Percentiles rank a stretch among this genome's conserved stretches.
Conservation (phyloP, 2,888 invertebrate species). For the Noctua pronuba region DNA sequence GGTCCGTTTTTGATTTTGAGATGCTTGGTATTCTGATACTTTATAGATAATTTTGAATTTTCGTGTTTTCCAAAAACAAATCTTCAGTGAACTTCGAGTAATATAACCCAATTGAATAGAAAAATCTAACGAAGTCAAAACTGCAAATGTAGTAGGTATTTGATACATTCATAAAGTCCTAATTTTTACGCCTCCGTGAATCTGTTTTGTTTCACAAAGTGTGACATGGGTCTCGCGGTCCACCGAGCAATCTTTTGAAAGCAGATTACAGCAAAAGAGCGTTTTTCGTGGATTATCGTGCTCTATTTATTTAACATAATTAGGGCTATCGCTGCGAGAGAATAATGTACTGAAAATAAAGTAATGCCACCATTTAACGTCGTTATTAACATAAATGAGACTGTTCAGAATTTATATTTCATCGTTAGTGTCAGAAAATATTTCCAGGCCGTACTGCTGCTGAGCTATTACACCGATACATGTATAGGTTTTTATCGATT, state of each 20-base stretch:
- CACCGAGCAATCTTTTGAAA: conserved; percentile 36
- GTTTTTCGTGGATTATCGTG: conserved; percentile 29
- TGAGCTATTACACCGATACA: background rate
- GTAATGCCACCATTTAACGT: background rate
- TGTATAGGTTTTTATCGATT: conserved; percentile 33
- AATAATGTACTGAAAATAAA: conserved; percentile 21
- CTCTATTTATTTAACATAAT: conserved; percentile 44
- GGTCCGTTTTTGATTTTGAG: too few species aligned
- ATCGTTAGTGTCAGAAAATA: conserved; percentile 5
- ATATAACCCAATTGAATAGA: background rate
- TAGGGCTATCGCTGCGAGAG: conserved; percentile 10
- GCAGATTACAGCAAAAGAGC: conserved; percentile 29
- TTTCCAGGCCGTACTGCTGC: conserved; percentile 3
- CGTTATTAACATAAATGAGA: conserved; percentile 20
- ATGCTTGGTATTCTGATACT: background rate
- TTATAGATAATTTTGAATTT: too few species aligned
- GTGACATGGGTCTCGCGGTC: conserved; percentile 39
- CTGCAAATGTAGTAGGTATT: background rate
- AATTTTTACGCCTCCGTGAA: conserved; percentile 4
- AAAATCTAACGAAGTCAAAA: conserved; percentile 1
- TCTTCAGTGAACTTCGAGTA: background rate
- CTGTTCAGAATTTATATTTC: conserved; percentile 8
- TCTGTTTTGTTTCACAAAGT: conserved; percentile 29
- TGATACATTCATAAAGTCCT: conserved; percentile 16
- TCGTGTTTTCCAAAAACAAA: background rate